A percentile compares a stretch with the other conserved stretches of the same genome.
Evolutionary conservation across 2,797 vertebrate species (phyloP).

Genomic region (Knipowitschia caucasica): DNA sequence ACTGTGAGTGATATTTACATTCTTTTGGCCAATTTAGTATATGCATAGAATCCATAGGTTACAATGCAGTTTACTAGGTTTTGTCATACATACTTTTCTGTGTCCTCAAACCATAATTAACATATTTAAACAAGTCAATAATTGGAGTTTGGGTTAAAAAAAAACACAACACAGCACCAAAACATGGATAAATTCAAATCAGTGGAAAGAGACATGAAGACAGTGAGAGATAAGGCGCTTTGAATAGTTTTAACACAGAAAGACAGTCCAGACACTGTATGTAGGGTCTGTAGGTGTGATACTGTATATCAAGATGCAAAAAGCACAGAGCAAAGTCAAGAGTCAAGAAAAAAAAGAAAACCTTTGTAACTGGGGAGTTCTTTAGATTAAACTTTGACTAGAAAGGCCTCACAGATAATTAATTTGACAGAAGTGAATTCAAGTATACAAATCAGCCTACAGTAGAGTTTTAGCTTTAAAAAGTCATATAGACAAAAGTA

Average conservation of each 20-base stretch:
- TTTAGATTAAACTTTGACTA: background rate
- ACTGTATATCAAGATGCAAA: constrained; percentile 1
- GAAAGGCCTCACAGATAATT: background rate
- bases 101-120: constrained; percentile 46
- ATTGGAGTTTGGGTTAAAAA: constrained; percentile 28
- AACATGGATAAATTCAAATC: constrained; percentile 48
- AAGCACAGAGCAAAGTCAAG: background rate
- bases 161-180: constrained; percentile 57
- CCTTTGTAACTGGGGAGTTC: background rate
- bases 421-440: background rate
- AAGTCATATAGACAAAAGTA: too few species aligned
- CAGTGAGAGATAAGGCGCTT: constrained; percentile 18
- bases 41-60: background rate
- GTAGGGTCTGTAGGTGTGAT: background rate
- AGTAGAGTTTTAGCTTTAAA: too few species aligned
- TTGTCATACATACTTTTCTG: constrained; percentile 36
- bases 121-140: constrained; percentile 37
- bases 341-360: too few species aligned
- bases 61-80: background rate
- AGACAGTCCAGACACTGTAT: constrained; percentile 11
- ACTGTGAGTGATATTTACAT: background rate
- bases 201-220: constrained; percentile 41
- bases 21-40: too few species aligned
- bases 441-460: too few species aligned
- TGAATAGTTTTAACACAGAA: constrained; percentile 15